Conservation (phyloP, 2,113 vertebrate genomes). For the Procapra przewalskii region DNA sequence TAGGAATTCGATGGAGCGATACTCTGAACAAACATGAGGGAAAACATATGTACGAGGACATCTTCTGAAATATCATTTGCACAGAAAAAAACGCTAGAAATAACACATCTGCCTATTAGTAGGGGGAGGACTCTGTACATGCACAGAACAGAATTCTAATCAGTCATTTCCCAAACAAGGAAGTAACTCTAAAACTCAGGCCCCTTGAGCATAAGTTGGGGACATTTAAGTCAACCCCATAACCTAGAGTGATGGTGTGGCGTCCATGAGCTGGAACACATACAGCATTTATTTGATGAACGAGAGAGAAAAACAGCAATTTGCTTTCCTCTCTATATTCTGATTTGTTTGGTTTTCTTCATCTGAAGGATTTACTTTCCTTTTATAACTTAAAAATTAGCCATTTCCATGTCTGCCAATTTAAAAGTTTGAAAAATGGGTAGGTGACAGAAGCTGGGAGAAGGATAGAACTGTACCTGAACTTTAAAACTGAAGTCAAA, state of each 20-base stretch:
- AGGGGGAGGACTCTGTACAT: not conserved
- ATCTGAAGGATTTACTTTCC: not conserved
- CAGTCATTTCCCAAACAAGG: not conserved
- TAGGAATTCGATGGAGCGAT: not conserved
- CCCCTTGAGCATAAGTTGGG: not conserved
- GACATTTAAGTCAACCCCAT: not conserved
- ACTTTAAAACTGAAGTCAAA: not conserved
- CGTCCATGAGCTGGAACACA: not conserved
- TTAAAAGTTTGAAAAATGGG: not conserved
- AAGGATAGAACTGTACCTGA: not conserved
- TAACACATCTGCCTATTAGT: not conserved
- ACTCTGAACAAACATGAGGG: not conserved
- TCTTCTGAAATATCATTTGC: not conserved
- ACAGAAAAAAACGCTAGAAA: not conserved
- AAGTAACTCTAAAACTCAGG: not conserved
- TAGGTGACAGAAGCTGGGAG: not conserved
- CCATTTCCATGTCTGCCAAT: not conserved
- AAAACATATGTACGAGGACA: not conserved
- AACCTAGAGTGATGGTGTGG: not conserved
- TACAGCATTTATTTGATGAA: not conserved
- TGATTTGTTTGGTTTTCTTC: not conserved
- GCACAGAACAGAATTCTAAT: not conserved
- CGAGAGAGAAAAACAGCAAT: not conserved
- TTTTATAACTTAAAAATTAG: constrained; percentile 3
- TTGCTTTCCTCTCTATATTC: not conserved